A percentile compares a stretch with the other conserved stretches of the same genome.
Conservation (phyloP, 2,113 vertebrate species). For the Falcunculus frontatus region DNA sequence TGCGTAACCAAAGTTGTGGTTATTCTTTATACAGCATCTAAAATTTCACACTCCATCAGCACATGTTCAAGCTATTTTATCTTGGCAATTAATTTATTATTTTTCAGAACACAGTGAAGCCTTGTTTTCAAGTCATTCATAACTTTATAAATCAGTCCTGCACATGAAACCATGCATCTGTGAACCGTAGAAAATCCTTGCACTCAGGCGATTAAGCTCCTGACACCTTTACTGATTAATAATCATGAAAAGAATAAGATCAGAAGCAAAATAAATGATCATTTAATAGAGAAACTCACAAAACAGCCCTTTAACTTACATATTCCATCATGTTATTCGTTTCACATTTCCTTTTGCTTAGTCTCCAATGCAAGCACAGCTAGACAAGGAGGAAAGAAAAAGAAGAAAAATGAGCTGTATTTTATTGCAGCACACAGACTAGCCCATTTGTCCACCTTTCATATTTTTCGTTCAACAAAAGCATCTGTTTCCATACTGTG, state of each 20-base stretch:
- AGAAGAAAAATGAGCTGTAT: conserved; percentile 91
- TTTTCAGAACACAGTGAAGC: conserved; percentile 87
- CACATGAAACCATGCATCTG: conserved; percentile 85
- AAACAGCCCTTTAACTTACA: conserved; percentile 99
- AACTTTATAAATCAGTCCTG: conserved; percentile 99
- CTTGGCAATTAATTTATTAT: conserved; percentile 97
- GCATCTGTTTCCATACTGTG: conserved; percentile 99
- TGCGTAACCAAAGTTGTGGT: conserved; percentile 79
- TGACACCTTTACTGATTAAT: conserved; percentile 97
- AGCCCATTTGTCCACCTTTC: conserved; percentile 91
- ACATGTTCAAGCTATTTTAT: conserved; percentile 94
- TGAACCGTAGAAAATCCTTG: conserved; percentile 95
- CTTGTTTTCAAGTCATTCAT: conserved; percentile 96
- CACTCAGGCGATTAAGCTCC: conserved; percentile 93
- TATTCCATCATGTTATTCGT: conserved; percentile 99
- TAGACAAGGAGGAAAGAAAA: conserved; percentile 83
- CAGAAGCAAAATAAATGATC: conserved; percentile 99
- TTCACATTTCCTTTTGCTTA: conserved; percentile 98
- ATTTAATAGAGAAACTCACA: conserved; percentile 99
- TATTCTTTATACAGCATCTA: conserved; percentile 80
- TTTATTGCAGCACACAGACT: conserved; percentile 85
- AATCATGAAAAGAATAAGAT: conserved; percentile 96
- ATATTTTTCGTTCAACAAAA: conserved; percentile 99
- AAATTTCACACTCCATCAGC: conserved; percentile 97
- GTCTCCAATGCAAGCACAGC: conserved; percentile 97